These are phyloP conservation scores for Oligia latruncula DNA, from an alignment of 2,888 invertebrate genomes.

Conservation along the genomic window DNA sequence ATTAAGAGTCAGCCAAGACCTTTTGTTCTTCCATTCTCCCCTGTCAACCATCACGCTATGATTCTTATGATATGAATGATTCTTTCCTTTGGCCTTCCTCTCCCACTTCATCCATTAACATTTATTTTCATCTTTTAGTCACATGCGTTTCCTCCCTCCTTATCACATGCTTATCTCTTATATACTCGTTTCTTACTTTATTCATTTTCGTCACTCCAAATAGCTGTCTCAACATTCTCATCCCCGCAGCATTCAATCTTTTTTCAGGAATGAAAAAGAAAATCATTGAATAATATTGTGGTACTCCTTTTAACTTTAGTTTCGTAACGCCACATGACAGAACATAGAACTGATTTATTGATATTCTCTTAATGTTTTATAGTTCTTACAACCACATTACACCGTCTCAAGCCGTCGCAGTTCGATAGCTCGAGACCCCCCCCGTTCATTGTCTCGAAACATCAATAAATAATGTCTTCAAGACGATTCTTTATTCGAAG, in stretches of 20 bases:
- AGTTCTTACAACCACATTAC: slow-evolving; percentile 16
- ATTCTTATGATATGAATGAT: too few species aligned
- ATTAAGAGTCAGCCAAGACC: neutral
- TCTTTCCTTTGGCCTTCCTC: neutral
- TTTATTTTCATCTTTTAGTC: neutral
- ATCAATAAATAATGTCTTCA: slow-evolving; percentile 57
- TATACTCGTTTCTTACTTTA: neutral
- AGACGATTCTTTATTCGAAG: slow-evolving; percentile 45
- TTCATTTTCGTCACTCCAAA: neutral
- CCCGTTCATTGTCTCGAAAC: slow-evolving; percentile 53
- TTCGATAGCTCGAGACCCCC: slow-evolving; percentile 22
- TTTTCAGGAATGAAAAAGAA: neutral
- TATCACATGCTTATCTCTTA: neutral
- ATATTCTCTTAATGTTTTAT: slow-evolving; percentile 19
- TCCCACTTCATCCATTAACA: neutral
- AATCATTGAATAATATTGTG: neutral
- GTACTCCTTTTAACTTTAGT: neutral
- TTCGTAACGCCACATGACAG: neutral
- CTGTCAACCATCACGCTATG: neutral
- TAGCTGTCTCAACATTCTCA: neutral
- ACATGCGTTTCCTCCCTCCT: neutral
- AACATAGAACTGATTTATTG: slow-evolving; percentile 20
- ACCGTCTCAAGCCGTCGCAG: slow-evolving; percentile 13
- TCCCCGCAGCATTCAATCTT: neutral
- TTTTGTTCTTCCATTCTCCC: neutral